Evolutionary conservation across 1,140 invertebrate genomes (phyloP).

Genomic region (Artemia franciscana): DNA sequence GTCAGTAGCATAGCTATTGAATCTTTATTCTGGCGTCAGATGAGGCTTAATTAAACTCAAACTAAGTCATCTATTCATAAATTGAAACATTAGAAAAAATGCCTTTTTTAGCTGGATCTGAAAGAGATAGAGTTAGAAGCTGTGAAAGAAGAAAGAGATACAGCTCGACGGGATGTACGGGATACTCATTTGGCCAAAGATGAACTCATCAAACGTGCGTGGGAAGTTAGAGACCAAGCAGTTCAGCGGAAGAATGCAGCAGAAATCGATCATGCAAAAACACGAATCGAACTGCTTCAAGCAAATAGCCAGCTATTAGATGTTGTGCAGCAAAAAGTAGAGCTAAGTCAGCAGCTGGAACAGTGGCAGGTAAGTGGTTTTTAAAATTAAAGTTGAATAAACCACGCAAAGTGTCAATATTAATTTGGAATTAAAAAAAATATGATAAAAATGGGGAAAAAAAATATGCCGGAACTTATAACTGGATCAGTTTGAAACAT

Average conservation of each 20-base stretch:
- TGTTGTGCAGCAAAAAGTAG: constrained; percentile 80
- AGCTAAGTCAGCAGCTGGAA: constrained; percentile 75
- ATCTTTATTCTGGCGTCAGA: too few relatives aligned
- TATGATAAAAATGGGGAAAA: too few relatives aligned
- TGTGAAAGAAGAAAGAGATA: constrained; percentile 52
- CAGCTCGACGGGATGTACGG: constrained; percentile 42
- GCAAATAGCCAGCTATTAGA: constrained; percentile 81
- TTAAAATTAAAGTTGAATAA: too few relatives aligned
- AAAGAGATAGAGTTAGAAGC: constrained; percentile 56
- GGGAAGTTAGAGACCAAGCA: constrained; percentile 61
- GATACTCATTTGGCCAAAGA: constrained; percentile 29
- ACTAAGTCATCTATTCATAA: too few relatives aligned
- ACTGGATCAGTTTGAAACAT: too few relatives aligned
- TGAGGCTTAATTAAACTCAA: too few relatives aligned
- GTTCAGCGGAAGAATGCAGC: constrained; percentile 60
- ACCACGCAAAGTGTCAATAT: too few relatives aligned
- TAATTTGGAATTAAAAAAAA: too few relatives aligned
- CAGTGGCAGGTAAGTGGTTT: constrained; percentile 59
- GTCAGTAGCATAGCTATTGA: too few relatives aligned
- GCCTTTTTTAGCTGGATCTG: constrained; percentile 33
- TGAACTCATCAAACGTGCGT: constrained; percentile 51
- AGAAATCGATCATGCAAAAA: constrained; percentile 64
- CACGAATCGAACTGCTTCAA: constrained; percentile 69
- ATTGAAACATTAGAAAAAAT: neutral
- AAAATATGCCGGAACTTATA: too few relatives aligned